Percentiles rank a stretch among this genome's conserved stretches.
Conservation (phyloP, 2,113 vertebrate genomes). For the Bos taurus region DNA sequence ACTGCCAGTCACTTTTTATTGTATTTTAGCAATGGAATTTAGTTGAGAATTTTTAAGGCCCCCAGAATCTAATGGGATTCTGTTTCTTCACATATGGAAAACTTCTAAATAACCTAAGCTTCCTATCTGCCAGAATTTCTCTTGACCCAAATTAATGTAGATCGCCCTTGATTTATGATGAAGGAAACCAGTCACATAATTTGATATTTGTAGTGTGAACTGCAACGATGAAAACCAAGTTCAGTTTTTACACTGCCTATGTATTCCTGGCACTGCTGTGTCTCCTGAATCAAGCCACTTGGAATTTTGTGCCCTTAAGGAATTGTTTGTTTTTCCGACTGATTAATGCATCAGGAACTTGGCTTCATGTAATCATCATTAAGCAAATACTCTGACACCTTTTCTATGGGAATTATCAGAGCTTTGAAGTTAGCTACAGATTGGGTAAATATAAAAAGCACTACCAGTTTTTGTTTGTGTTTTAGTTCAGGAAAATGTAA, state of each 20-base stretch:
- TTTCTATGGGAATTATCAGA: slow-evolving; percentile 40
- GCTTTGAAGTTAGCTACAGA: background rate
- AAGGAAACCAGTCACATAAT: background rate
- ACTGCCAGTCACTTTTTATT: background rate
- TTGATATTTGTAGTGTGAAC: background rate
- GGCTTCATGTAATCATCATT: slow-evolving; percentile 6
- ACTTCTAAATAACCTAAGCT: background rate
- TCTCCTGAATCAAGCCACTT: background rate
- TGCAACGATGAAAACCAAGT: background rate
- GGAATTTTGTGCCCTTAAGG: background rate
- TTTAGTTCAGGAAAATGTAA: background rate
- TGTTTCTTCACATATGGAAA: background rate
- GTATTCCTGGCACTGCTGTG: background rate
- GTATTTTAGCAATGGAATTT: background rate
- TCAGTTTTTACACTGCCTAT: background rate
- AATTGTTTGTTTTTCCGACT: slow-evolving; percentile 48
- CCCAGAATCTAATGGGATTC: background rate
- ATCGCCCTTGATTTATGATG: background rate
- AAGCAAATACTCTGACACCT: slow-evolving; percentile 26
- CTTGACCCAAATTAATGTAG: background rate
- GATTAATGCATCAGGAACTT: slow-evolving; percentile 29
- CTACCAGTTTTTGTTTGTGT: background rate
- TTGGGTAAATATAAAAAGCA: background rate
- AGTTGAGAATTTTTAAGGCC: background rate
- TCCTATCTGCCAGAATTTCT: slow-evolving; percentile 3